Conservation (phyloP, 2,113 vertebrate species). For the Psophia crepitans region DNA sequence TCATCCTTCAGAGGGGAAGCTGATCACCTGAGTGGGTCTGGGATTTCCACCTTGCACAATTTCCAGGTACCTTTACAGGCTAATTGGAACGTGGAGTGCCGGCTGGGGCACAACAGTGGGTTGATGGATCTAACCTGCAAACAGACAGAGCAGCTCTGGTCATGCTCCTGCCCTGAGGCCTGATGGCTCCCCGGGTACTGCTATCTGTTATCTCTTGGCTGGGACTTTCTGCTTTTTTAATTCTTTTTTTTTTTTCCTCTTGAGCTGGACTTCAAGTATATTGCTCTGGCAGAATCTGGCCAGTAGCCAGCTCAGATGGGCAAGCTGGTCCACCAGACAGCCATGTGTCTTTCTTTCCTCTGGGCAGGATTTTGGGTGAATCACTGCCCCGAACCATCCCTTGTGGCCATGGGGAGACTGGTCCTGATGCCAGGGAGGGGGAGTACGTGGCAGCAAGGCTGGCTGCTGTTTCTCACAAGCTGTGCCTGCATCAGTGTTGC, state of each 20-base stretch:
- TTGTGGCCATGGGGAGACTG: neutral
- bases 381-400: neutral
- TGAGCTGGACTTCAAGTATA: neutral
- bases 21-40: slow-evolving; percentile 18
- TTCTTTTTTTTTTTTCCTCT: neutral
- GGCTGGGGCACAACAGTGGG: neutral
- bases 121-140: neutral
- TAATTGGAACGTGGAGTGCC: neutral
- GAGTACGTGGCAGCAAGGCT: neutral
- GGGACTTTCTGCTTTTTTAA: neutral
- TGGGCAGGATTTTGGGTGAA: neutral
- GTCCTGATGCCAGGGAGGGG: neutral
- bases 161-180: neutral
- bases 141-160: neutral
- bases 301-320: neutral
- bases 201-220: neutral
- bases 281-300: neutral
- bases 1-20: neutral
- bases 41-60: neutral
- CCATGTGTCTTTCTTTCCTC: neutral
- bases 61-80: neutral
- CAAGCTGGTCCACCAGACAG: neutral
- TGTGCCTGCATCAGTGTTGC: neutral
- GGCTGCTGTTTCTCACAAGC: neutral
- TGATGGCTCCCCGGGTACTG: neutral